Evolutionary conservation across 2,797 vertebrate genomes (phyloP), one percentile per base, ranked within the genome.

Genomic region (Onychomys torridus): DNA sequence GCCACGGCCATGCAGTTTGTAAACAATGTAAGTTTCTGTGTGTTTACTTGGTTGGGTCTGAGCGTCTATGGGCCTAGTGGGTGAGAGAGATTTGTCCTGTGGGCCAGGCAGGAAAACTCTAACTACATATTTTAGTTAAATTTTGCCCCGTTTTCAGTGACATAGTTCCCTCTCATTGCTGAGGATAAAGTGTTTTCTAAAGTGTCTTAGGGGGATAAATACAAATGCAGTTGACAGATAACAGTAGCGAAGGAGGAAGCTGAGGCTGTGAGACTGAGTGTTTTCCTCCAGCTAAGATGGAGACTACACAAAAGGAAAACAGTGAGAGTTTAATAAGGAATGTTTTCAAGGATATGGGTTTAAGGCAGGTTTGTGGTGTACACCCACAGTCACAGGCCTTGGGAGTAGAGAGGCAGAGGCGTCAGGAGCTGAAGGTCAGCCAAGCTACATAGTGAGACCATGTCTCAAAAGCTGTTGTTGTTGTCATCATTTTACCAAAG

Each of bases 101-200:
- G n/a, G n/a, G n/a, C n/a, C n/a, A n/a, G n/a, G n/a, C n/a, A n/a
- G n/a, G n/a, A n/a, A n/a, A n/a, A n/a, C n/a, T n/a, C n/a, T n/a
- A n/a, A n/a, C n/a, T n/a, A n/a, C n/a, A n/a, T n/a, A n/a, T n/a
- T n/a, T 19, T 61, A 23, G 2, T n/a, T 77, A 63, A 89, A 86
- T 94, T 69, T 71, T 83, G 34, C 34, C 12, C 23, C 12, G 9
- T 27, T 52, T 63, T 77, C 61, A 77, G 40, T 17, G n/a, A 19
- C 82, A 78, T 95, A 49, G 86, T 76, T 40, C 49, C 21, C 37
- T 69, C 3, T 7, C 27, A 49, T 61, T 87, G 29, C 76, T 89
- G 69, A 77, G 27, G 57, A 93, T 65, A 93, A 94, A 87, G 37
- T 76, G 21, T 46, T 81, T 92, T 75, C 9, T 57, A 61, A 79